Conservation (phyloP, 2,113 vertebrate species). For the Buteo buteo region DNA sequence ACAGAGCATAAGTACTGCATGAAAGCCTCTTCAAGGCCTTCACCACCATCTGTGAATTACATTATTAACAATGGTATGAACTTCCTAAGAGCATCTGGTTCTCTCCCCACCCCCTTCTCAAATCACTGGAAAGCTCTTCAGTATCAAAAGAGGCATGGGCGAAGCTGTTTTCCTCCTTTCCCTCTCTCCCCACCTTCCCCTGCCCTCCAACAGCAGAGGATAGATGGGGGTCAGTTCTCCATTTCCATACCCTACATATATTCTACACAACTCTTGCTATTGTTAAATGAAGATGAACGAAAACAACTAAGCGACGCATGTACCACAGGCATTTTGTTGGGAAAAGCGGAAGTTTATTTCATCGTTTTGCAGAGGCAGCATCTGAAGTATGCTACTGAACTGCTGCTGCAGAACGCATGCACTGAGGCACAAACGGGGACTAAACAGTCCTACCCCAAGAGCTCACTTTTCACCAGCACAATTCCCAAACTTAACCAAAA, state of each 20-base stretch:
- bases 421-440: background rate
- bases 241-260: background rate
- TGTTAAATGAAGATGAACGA: background rate
- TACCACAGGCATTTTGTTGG: background rate
- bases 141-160: background rate
- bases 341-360: background rate
- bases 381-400: background rate
- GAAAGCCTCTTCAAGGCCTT: constrained; percentile 61
- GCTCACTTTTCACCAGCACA: background rate
- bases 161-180: background rate
- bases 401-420: background rate
- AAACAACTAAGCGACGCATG: accelerated
- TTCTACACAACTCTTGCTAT: background rate
- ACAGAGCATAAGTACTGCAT: constrained; percentile 27
- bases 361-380: background rate
- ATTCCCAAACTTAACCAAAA: background rate
- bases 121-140: constrained; percentile 22
- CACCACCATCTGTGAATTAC: constrained; percentile 53
- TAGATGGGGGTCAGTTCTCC: background rate
- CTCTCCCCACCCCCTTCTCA: constrained; percentile 35
- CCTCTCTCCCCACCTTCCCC: background rate
- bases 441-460: background rate
- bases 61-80: constrained; percentile 60
- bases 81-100: constrained; percentile 63
- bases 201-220: background rate